Evolutionary conservation across 2,888 invertebrate genomes (phyloP), one percentile per base, ranked within the genome.

Genomic region (Drosophila suboccidentalis): DNA sequence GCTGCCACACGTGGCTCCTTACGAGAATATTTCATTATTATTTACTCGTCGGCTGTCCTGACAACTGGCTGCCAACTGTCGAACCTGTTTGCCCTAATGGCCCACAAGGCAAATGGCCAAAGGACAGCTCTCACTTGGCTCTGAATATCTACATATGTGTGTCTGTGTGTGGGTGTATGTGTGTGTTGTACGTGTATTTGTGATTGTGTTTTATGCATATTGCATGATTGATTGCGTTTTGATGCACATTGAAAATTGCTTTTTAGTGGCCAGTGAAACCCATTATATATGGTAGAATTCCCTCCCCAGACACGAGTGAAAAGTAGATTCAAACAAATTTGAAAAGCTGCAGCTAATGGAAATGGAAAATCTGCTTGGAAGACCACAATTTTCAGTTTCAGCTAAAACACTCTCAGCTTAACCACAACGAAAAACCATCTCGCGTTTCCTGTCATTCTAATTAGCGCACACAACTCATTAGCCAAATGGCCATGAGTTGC

Each of bases 211-310:
- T 66, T 73, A 47, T 81, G 70, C 78, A 75, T 73, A 66, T 75
- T 71, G 50, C 68, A 74, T 89, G 87, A 85, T 89, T 87, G 74
- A 85, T 89, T 87, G 69, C 65, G 65, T 60, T 86, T 78, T 87
- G 72, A 87, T 85, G 78, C 69, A 64, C 53, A 59, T 59, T 57
- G 60, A 49, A 84, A 71, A 82, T 76, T 47, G 62, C 44, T 63
- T 77, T 83, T 80, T 44, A 34, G 62, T 54, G 26, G 32, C n/a
- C 39, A 62, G 43, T 36, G 19, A 50, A 50, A 38, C 8, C 43
- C 13, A 36, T 41, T 32, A 32, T 11, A 13, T 13, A 8, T 29
- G 6, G 29, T 29, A 29, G 29, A 8, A 36, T 43, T 50, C 5
- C 6, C 34, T 51, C 10, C 34, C 34, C 15, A 19, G 15, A 1